These are phyloP conservation scores for Anseranas semipalmata DNA, from an alignment of 2,113 vertebrate species.

Conservation along the genomic window DNA sequence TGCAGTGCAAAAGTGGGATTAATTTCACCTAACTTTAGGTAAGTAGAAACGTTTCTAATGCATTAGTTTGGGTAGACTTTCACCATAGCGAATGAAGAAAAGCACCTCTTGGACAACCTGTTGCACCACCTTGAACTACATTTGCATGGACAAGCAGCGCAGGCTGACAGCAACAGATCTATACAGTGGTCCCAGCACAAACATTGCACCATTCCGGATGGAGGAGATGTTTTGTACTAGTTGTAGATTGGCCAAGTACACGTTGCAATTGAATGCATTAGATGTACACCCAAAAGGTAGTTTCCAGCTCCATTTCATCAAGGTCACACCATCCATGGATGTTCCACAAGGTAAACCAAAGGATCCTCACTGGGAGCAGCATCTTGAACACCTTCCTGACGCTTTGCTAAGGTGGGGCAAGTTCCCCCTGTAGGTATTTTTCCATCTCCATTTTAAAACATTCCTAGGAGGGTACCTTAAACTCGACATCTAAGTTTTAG, in stretches of 20 bases:
- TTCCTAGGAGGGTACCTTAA: background rate
- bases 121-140: background rate
- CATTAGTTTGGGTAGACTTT: background rate
- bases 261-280: background rate
- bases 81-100: background rate
- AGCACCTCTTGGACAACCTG: background rate
- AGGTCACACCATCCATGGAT: background rate
- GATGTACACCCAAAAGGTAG: background rate
- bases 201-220: background rate
- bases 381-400: background rate
- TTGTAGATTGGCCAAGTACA: background rate
- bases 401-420: fast-evolving
- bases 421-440: background rate
- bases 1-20: background rate
- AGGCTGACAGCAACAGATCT: background rate
- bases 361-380: background rate
- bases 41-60: background rate
- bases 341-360: background rate
- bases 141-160: background rate
- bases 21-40: background rate
- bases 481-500: background rate
- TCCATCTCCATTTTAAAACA: background rate
- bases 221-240: background rate
- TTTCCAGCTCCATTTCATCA: background rate
- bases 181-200: background rate